These are phyloP conservation scores for Lypha dubia DNA, from an alignment of 2,888 invertebrate genomes.

Conservation along the genomic window DNA sequence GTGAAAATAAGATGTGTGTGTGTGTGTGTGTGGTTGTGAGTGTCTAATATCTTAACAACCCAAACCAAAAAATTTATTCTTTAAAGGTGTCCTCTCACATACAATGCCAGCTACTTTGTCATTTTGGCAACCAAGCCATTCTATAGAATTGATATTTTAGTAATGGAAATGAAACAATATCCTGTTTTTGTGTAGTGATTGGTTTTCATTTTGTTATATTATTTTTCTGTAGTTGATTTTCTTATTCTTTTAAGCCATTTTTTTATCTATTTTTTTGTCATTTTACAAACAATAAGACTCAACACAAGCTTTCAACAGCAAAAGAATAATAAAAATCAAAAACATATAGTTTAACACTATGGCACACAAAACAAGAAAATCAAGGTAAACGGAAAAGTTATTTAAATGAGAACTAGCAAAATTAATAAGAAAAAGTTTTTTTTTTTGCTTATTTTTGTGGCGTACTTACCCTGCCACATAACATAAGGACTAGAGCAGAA, in stretches of 20 bases:
- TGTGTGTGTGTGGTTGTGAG: too few relatives aligned
- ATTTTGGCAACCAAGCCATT: neutral
- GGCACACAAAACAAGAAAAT: neutral
- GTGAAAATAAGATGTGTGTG: too few relatives aligned
- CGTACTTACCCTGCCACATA: too few relatives aligned
- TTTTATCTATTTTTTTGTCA: slow-evolving; percentile 26
- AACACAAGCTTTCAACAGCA: slow-evolving; percentile 48
- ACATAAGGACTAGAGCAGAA: too few relatives aligned
- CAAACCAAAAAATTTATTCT: neutral
- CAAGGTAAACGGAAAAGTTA: neutral
- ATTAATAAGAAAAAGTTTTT: neutral
- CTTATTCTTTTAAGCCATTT: too few relatives aligned
- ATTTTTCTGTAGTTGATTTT: slow-evolving; percentile 23
- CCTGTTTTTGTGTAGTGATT: slow-evolving; percentile 40
- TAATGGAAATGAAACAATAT: slow-evolving; percentile 68
- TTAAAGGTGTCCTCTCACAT: neutral
- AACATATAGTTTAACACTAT: slow-evolving; percentile 28
- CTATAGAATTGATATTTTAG: slow-evolving; percentile 4
- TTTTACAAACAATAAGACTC: slow-evolving; percentile 54
- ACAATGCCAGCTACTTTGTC: neutral
- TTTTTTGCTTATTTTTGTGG: too few relatives aligned
- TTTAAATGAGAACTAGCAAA: neutral
- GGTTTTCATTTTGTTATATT: slow-evolving; percentile 9
- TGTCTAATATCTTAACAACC: neutral
- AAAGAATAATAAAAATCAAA: slow-evolving; percentile 43